These are phyloP conservation scores for Sylvilagus bachmani DNA, from an alignment of 2,113 vertebrate species.

Conservation along the genomic window DNA sequence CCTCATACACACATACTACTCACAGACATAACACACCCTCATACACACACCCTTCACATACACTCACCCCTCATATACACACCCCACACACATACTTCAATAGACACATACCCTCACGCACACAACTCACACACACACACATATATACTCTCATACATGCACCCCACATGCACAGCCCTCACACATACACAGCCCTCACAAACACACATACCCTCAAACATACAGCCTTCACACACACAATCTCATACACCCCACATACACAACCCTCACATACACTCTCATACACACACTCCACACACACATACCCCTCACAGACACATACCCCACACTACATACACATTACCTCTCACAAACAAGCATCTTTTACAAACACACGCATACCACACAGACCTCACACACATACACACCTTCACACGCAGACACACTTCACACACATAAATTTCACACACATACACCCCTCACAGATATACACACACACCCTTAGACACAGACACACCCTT, in stretches of 20 bases:
- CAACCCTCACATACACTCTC: neutral
- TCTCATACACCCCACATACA: neutral
- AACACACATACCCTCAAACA: neutral
- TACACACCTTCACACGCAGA: neutral
- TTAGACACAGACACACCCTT: no score
- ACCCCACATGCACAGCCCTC: no score
- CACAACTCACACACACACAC: neutral
- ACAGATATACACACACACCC: neutral
- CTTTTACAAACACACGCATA: neutral
- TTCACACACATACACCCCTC: no score
- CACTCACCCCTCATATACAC: no score
- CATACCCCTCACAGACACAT: neutral
- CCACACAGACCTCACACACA: neutral
- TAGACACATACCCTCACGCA: neutral
- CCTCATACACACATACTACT: neutral
- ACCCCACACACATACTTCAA: neutral
- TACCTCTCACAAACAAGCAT: neutral
- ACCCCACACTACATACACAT: neutral
- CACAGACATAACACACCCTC: neutral
- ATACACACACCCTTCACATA: no score
- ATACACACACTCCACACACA: no score
- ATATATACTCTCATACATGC: neutral
- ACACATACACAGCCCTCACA: neutral
- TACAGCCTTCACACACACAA: no score
- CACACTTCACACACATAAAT: neutral